Evolutionary conservation across 2,797 vertebrate genomes (phyloP).

Genomic region (Vultur gryphus): DNA sequence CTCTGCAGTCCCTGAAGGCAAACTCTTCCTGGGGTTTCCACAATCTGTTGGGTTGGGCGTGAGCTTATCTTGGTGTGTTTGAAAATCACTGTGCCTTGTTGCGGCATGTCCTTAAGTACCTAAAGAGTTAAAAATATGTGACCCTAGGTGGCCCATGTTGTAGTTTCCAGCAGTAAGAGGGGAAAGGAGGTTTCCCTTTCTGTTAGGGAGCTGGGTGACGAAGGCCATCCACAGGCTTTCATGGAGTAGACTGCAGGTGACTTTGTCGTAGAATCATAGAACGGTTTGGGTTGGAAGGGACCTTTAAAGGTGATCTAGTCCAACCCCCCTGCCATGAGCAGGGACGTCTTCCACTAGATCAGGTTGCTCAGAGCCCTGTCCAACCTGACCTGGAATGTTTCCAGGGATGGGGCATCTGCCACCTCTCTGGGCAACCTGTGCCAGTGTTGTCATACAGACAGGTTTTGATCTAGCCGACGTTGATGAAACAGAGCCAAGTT

Average conservation of each 20-base stretch:
- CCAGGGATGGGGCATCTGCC: not conserved
- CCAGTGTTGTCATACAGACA: not conserved
- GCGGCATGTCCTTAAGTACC: not conserved
- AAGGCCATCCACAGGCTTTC: not conserved
- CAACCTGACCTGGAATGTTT: rapidly evolving
- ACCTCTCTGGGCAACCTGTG: rapidly evolving
- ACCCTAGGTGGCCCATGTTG: not conserved
- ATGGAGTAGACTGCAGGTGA: not conserved
- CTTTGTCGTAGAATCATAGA: not conserved
- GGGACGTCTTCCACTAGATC: not conserved
- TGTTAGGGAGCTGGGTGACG: not conserved
- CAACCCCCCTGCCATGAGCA: rapidly evolving
- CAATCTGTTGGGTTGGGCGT: rapidly evolving
- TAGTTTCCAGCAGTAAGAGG: not conserved
- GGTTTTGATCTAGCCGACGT: not conserved
- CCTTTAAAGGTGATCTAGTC: not conserved
- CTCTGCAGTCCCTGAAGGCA: not conserved
- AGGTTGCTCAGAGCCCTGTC: rapidly evolving
- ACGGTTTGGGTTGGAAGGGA: not conserved
- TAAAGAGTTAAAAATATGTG: not conserved
- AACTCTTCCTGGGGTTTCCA: not conserved
- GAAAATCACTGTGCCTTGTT: not conserved
- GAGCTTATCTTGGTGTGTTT: not conserved
- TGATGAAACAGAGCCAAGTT: not conserved
- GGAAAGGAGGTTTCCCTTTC: not conserved